Evolutionary conservation across 2,888 invertebrate species (phyloP).

Genomic region (Spodoptera picta): DNA sequence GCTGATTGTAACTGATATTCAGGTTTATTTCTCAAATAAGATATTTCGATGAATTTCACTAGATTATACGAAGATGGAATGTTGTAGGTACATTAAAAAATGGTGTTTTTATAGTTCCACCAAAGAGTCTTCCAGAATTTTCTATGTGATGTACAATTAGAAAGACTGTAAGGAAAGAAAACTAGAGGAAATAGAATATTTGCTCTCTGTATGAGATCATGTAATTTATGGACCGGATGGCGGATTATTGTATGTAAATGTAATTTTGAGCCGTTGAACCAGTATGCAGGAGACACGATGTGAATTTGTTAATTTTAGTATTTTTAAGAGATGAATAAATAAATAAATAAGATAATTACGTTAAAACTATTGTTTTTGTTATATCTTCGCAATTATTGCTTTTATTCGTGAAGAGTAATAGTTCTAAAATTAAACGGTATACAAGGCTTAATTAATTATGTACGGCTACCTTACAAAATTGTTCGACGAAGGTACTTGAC

Average conservation of each 20-base stretch:
- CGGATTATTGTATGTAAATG: conserved; percentile 33
- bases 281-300: conserved; percentile 46
- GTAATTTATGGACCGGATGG: conserved; percentile 19
- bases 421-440: no score
- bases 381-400: no score
- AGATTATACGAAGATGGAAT: conserved; percentile 16
- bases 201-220: not conserved
- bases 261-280: conserved; percentile 40
- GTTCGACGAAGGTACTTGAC: no score
- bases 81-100: conserved; percentile 16
- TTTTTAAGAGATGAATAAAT: conserved; percentile 41
- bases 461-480: no score
- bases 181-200: conserved; percentile 7
- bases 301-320: conserved; percentile 38
- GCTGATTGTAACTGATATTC: conserved; percentile 51
- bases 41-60: conserved; percentile 15
- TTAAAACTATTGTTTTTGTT: conserved; percentile 11
- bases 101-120: conserved; percentile 12
- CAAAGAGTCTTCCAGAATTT: conserved; percentile 36
- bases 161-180: conserved; percentile 23
- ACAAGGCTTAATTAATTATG: no score
- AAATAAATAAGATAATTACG: conserved; percentile 39
- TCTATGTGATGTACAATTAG: conserved; percentile 35
- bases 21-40: conserved; percentile 21
- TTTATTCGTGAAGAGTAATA: no score